These are phyloP conservation scores for Lindbergichthys nudifrons DNA, from an alignment of 2,797 vertebrate genomes.

Conservation along the genomic window DNA sequence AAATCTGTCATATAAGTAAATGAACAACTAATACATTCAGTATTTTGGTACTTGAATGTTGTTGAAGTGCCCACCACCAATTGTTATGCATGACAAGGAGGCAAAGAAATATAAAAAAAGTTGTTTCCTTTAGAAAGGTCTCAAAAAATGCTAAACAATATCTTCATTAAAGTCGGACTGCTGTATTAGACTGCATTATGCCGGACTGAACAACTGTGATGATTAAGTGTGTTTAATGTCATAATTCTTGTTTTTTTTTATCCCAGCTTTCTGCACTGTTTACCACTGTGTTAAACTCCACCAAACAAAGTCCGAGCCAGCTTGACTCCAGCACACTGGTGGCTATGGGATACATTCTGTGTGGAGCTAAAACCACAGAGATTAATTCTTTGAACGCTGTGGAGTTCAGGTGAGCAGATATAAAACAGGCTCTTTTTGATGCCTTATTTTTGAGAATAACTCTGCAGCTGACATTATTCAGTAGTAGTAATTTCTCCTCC, in stretches of 20 bases:
- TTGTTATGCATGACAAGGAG: background rate
- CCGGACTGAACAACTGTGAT: background rate
- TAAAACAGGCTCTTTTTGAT: background rate
- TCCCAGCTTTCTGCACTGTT: slow-evolving; percentile 80
- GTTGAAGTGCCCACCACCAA: background rate
- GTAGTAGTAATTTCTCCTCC: background rate
- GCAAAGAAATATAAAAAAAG: background rate
- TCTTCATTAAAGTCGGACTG: background rate
- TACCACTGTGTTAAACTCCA: slow-evolving; percentile 74
- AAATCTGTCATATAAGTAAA: background rate
- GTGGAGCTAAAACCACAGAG: slow-evolving; percentile 79
- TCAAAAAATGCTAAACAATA: background rate
- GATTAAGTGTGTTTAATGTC: background rate
- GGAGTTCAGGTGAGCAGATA: slow-evolving; percentile 83
- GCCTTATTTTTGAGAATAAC: background rate
- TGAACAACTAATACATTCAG: background rate
- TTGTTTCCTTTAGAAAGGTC: background rate
- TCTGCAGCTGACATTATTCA: background rate
- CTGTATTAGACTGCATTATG: background rate
- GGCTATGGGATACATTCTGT: slow-evolving; percentile 84
- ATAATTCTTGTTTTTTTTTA: slow-evolving; percentile 25
- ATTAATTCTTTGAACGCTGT: slow-evolving; percentile 80
- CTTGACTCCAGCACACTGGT: slow-evolving; percentile 84
- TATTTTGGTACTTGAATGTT: too few species aligned
- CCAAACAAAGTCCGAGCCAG: slow-evolving; percentile 71